Percentiles rank a stretch among this genome's conserved stretches.
Evolutionary conservation across 2,888 invertebrate genomes (phyloP).

Genomic region (Sminthurides aquaticus): DNA sequence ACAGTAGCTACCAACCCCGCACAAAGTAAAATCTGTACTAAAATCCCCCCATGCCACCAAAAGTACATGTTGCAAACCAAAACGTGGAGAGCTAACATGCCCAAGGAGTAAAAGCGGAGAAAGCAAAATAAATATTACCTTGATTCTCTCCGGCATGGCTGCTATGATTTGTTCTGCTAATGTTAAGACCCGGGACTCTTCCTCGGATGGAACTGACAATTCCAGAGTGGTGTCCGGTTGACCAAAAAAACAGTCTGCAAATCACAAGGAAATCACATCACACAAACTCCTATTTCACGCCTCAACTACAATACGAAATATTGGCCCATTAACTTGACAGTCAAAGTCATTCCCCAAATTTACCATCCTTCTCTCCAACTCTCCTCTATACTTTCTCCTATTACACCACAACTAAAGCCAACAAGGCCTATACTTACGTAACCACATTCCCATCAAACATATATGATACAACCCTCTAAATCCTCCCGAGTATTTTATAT

Average conservation of each 20-base stretch:
- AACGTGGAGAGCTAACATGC: too few species aligned
- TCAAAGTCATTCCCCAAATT: background rate
- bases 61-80: too few species aligned
- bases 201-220: slow-evolving; percentile 61
- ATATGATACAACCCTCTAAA: too few species aligned
- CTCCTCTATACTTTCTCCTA: too few species aligned
- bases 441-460: too few species aligned
- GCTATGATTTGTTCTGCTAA: slow-evolving; percentile 97
- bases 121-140: slow-evolving; percentile 62
- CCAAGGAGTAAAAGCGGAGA: too few species aligned
- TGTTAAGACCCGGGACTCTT: slow-evolving; percentile 82
- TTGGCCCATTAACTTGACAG: slow-evolving; percentile 12
- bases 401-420: too few species aligned
- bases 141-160: slow-evolving; percentile 94
- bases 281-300: slow-evolving; percentile 13
- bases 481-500: too few species aligned
- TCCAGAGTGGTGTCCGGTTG: slow-evolving; percentile 37
- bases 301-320: slow-evolving; percentile 9
- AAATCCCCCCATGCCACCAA: background rate
- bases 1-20: too few species aligned
- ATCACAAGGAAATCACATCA: slow-evolving; percentile 9
- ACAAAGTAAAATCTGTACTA: too few species aligned
- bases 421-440: too few species aligned
- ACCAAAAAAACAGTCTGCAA: slow-evolving; percentile 42
- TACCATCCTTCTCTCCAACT: background rate